Conservation (phyloP, 2,113 vertebrate genomes). For the Ophiodon elongatus region DNA sequence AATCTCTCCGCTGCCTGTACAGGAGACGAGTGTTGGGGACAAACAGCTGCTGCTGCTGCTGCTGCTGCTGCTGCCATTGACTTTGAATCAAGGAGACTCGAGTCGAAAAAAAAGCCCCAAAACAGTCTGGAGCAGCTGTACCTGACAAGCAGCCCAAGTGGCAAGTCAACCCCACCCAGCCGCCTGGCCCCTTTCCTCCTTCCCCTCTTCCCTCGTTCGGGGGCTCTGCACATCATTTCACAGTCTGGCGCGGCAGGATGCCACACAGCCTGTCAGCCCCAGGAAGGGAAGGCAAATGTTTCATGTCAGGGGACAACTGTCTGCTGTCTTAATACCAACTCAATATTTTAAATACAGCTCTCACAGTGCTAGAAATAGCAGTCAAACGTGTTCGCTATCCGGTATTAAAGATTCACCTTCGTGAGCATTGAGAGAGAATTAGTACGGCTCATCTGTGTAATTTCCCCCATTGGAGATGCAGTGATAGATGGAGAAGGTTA, state of each 20-base stretch:
- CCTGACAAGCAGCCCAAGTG: conserved; percentile 72
- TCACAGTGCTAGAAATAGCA: conserved; percentile 10
- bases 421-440: neutral
- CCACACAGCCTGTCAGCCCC: conserved; percentile 54
- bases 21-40: conserved; percentile 37
- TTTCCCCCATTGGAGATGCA: neutral
- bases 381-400: neutral
- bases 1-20: neutral
- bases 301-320: conserved; percentile 31
- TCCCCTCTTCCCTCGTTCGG: conserved; percentile 15
- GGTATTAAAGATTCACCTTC: neutral
- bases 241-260: conserved; percentile 63
- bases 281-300: conserved; percentile 27
- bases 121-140: conserved; percentile 74
- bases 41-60: conserved; percentile 70
- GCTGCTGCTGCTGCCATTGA: conserved; percentile 75
- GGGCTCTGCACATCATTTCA: conserved; percentile 68
- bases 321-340: conserved; percentile 15
- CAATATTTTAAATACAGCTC: conserved; percentile 18
- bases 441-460: neutral
- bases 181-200: conserved; percentile 15
- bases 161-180: conserved; percentile 38
- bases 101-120: conserved; percentile 39
- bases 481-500: neutral
- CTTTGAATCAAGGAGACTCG: conserved; percentile 79